phyloP scores from a whole-genome alignment of 2,797 vertebrate species.

The Gambelia wislizenii region DNA sequence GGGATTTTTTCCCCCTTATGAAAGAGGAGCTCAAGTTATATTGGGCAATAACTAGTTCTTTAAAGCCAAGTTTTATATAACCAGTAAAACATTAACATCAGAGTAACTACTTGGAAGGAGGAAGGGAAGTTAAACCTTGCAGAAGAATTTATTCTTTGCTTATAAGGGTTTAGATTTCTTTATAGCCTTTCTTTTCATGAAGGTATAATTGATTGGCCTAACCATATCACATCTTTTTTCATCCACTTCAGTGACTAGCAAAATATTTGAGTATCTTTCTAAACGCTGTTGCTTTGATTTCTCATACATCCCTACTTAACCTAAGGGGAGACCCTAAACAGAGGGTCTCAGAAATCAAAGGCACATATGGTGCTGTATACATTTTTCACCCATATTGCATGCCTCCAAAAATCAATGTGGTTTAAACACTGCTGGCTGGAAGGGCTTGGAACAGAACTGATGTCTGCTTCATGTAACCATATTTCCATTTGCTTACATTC shows the following conservation, averaged over 20 bases:
- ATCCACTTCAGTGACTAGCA: neutral
- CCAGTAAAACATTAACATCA: conserved; percentile 17
- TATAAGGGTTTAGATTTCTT: neutral
- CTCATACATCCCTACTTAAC: neutral
- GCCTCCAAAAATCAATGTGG: neutral
- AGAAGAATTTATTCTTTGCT: conserved; percentile 1
- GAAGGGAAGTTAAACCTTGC: neutral
- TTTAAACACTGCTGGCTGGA: neutral
- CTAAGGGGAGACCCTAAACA: neutral
- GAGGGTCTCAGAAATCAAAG: neutral
- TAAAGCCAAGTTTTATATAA: conserved; percentile 25
- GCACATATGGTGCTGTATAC: neutral
- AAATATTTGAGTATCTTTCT: neutral
- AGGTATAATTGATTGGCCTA: neutral
- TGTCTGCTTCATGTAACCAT: neutral
- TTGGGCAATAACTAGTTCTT: conserved; percentile 47
- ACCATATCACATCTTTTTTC: neutral
- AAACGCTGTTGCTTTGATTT: neutral
- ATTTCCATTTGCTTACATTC: neutral
- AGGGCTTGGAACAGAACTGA: neutral
- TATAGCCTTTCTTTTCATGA: neutral
- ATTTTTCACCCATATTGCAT: neutral
- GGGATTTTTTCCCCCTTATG: conserved; percentile 1
- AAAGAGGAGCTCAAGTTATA: conserved; percentile 42
- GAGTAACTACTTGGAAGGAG: neutral